phyloP scores from a whole-genome alignment of 2,797 vertebrate species.

The Coregonus suidteri region DNA sequence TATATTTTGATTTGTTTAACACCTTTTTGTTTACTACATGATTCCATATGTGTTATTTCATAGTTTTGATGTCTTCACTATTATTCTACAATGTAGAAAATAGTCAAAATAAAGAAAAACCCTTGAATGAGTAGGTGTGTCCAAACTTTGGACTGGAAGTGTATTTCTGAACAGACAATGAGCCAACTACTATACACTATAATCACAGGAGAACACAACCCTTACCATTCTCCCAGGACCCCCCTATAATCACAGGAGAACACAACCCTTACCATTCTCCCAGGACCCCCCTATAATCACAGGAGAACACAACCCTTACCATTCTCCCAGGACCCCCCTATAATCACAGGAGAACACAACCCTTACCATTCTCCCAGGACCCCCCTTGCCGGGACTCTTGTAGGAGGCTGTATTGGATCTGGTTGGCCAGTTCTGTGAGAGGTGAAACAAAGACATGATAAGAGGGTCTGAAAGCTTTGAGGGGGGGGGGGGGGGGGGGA shows the following conservation, averaged over 20 bases:
- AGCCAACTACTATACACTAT: neutral
- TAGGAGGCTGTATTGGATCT: constrained; percentile 90
- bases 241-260: constrained; percentile 72
- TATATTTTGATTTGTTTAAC: no score
- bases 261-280: constrained; percentile 88
- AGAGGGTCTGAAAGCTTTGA: constrained; percentile 44
- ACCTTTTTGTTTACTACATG: no score
- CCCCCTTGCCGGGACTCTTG: constrained; percentile 89
- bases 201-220: neutral
- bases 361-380: constrained; percentile 93
- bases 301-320: constrained; percentile 77
- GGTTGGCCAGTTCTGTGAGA: constrained; percentile 83
- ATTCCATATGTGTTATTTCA: no score
- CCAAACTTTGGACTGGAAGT: no score
- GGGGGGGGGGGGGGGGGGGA: neutral
- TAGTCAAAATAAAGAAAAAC: no score
- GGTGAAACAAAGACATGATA: neutral
- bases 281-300: constrained; percentile 88
- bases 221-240: constrained; percentile 94
- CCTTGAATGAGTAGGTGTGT: no score
- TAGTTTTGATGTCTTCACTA: no score
- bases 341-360: neutral
- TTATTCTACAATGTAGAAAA: no score
- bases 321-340: constrained; percentile 87
- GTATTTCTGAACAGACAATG: neutral